Conservation (phyloP, 2,888 invertebrate genomes). For the Synanthedon vespiformis region DNA sequence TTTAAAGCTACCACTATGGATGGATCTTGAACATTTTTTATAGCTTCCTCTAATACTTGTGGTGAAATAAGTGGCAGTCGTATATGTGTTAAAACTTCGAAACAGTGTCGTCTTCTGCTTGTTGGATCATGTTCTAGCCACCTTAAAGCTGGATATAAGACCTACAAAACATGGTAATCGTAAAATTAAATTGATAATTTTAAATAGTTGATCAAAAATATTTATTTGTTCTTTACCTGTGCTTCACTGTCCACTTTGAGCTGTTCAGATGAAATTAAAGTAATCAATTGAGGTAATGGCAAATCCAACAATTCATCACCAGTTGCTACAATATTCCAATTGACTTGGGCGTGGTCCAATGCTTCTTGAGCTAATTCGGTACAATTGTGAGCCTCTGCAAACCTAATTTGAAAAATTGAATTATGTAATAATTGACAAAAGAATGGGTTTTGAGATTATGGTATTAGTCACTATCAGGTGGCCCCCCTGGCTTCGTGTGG, state of each 20-base stretch:
- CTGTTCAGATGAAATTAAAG: slow-evolving; percentile 86
- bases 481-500: too few relatives aligned
- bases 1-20: slow-evolving; percentile 85
- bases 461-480: too few relatives aligned
- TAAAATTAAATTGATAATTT: neutral
- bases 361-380: slow-evolving; percentile 81
- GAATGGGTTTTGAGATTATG: too few relatives aligned
- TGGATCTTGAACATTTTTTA: slow-evolving; percentile 82
- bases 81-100: slow-evolving; percentile 85
- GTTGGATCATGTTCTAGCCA: slow-evolving; percentile 89
- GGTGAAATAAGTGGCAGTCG: slow-evolving; percentile 86
- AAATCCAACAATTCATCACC: slow-evolving; percentile 90
- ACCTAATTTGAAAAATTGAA: slow-evolving; percentile 54
- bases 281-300: slow-evolving; percentile 80
- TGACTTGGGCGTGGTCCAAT: slow-evolving; percentile 83
- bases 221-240: slow-evolving; percentile 71
- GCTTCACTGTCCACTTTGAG: slow-evolving; percentile 89
- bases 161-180: slow-evolving; percentile 45
- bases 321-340: slow-evolving; percentile 81
- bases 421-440: too few relatives aligned
- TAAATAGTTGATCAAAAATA: neutral
- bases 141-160: slow-evolving; percentile 85
- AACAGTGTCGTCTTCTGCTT: slow-evolving; percentile 83
- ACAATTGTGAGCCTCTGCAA: slow-evolving; percentile 91
- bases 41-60: slow-evolving; percentile 80